Conservation (phyloP, 2,797 vertebrate species). For the Fringilla coelebs region DNA sequence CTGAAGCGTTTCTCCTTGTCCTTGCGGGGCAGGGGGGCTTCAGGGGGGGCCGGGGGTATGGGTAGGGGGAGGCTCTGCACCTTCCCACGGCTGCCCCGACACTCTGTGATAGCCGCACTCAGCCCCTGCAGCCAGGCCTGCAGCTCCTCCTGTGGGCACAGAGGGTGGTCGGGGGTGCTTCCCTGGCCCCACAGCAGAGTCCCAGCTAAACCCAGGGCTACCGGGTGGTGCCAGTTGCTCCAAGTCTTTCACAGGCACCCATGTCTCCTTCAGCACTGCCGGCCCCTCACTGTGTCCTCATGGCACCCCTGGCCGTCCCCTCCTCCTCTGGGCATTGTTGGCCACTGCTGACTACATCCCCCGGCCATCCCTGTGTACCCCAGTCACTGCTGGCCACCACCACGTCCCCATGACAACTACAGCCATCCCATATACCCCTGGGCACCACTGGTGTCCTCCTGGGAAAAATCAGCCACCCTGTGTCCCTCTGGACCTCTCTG, state of each 20-base stretch:
- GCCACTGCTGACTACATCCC: neutral
- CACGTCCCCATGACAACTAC: neutral
- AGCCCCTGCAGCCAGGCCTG: neutral
- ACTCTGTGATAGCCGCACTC: neutral
- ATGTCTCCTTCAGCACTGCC: no score
- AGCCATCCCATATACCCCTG: neutral
- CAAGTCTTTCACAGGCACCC: neutral
- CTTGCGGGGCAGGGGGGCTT: constrained; percentile 82
- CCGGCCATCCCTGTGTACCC: rapidly evolving
- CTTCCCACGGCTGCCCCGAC: neutral
- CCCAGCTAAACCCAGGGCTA: no score
- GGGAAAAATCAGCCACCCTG: no score
- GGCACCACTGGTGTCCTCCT: neutral
- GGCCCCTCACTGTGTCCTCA: no score
- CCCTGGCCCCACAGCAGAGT: no score
- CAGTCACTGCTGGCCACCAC: neutral
- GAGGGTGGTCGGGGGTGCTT: rapidly evolving
- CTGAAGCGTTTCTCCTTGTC: constrained; percentile 93
- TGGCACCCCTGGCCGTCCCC: neutral
- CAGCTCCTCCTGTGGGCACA: constrained; percentile 51
- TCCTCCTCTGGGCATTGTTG: no score
- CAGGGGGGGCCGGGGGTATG: constrained; percentile 32
- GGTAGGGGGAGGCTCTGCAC: constrained; percentile 45
- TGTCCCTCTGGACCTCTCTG: neutral
- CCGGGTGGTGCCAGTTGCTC: neutral